Evolutionary conservation across 2,113 vertebrate species (phyloP), one percentile per base, ranked within the genome.

Genomic region (Emydura subglobosa): DNA sequence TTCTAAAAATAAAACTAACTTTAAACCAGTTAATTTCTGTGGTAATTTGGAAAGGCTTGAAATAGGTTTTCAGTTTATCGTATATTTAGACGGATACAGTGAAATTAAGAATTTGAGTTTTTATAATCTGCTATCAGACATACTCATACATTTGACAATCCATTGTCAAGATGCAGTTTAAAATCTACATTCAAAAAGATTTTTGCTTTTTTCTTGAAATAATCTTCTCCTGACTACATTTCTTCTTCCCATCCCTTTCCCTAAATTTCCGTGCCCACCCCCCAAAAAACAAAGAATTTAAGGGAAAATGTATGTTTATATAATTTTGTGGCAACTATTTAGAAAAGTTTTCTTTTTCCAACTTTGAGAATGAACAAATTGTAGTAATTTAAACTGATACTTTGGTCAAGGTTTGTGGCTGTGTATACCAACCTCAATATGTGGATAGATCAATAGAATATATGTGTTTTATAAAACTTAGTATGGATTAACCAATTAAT

Each of bases 311-410:
- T 72, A 59, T 39, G 6, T 79, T 86, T 88, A 49, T 82, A 1
- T 2, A 34, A 24, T 90, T 74, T 57, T 93, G 17, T 88, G 47
- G 57, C 21, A n/a, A n/a, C n/a, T 91, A 34, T 85, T 91, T 74
- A n/a, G 49, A 57, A 82, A 94, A 92, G 78, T 94, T 95, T n/a
- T 39, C 1, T 57, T 96, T 96, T 87, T 76, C 6, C 3, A 29
- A 57, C 50, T 51, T 25, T 89, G 34, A 72, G 53, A 91, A 90
- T 68, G 44, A 55, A 89, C 79, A 91, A 92, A 6, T 9, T 57
- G 0, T 78, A 96, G 42, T 6, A 42, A 83, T 88, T 92, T 90
- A 82, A 53, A 39, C 6, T n/a, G 24, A 14, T 10, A 57, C 76
- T 54, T 12, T 86, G 92, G 53, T 72, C 29, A 55, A 39, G 51